Base-by-base conservation (phyloP, 2,797 vertebrate genomes). In the Coilia nasus region DNA sequence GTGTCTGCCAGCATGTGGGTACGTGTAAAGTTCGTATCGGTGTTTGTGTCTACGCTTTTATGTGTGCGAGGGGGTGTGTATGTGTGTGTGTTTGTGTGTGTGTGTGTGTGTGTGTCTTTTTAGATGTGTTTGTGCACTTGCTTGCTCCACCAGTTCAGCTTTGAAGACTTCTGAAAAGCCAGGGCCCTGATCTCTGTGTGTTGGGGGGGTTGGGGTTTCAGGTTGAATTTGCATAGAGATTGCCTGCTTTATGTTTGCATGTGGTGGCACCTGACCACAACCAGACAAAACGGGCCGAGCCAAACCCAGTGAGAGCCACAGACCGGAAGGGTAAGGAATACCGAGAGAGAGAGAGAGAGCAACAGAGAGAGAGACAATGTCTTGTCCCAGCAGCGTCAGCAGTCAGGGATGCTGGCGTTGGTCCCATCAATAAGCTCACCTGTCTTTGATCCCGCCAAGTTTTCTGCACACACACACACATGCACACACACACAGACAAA, bases 401-500 rank as follows among this genome's bases (percentile, higher is more conserved):
- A 54, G 54, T 28, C 50, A 78, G 46, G 23, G 25, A 25, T 64
- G 41, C 47, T 31, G 47, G 59, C 83, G 17, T 57, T 35, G 23
- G 64, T 35, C 83, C 71, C 67, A 80, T 84, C 83, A 56, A 82
- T 60, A 80, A 84, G 54, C 84, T 56, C 57, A 85, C 59, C 75
- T 83, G 46, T 83, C 50, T 56, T 75, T 75, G 25, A 31, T 31
- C 67, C 12, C 28, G 31, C 67, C 67, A 41, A 75, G 28, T 15
- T 6, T 59, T 21, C 15, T 88, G 56, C 88, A 85, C 82, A 57
- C 84, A 83, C 62, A 15, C 62, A 28, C 46, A 67, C 88, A 90
- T 89, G 57, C 88, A 85, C 82, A 50, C 84, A 83, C 62, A 15
- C 62, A 28, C 46, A 67, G 88, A 90, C 89, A 60, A 88, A 85